These are phyloP conservation scores for Paracentrotus lividus DNA, from an alignment of 53 echinoderm and acorn worm genomes.

Conservation along the genomic window DNA sequence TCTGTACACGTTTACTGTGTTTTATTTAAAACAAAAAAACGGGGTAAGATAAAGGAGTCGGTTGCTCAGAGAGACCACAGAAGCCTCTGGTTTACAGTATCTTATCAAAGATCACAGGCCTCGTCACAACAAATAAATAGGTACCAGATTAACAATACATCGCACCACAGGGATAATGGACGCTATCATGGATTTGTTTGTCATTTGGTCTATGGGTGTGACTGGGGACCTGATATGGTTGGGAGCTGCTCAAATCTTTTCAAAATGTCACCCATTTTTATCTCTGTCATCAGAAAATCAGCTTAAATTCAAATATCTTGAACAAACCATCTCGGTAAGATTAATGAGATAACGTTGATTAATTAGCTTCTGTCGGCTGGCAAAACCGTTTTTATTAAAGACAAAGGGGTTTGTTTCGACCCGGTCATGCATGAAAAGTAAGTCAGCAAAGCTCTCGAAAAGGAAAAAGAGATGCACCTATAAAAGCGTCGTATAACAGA, in stretches of 20 bases:
- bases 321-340: not conserved
- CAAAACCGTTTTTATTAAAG: not conserved
- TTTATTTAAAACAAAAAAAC: not conserved
- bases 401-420: not conserved
- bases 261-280: constrained; percentile 12
- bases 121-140: no score
- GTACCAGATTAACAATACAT: no score
- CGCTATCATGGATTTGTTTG: no score
- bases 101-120: not conserved
- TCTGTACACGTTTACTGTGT: not conserved
- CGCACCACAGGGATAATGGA: no score
- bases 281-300: not conserved
- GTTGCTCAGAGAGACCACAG: not conserved
- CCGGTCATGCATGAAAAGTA: not conserved
- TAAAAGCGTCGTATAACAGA: no score
- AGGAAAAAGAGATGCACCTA: no score
- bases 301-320: constrained; percentile 10
- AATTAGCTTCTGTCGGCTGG: not conserved
- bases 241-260: not conserved
- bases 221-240: not conserved
- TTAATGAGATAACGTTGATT: not conserved
- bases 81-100: not conserved
- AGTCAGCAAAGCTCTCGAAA: no score
- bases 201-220: no score
- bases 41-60: not conserved